A percentile compares a stretch with the other conserved stretches of the same genome.
Conservation (phyloP, 2,797 vertebrate species). For the Eurystomus glaucurus region DNA sequence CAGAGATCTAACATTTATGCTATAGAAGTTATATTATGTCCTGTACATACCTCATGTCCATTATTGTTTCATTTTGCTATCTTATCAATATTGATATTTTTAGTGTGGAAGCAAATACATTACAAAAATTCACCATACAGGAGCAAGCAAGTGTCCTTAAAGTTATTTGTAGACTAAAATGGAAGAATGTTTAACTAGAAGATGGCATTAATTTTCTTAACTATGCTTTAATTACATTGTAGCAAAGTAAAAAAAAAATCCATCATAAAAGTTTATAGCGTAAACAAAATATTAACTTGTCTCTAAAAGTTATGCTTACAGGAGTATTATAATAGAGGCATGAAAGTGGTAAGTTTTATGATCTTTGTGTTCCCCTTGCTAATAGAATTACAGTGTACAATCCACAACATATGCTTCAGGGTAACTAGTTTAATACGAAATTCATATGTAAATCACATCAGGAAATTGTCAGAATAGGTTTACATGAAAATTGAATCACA, state of each 20-base stretch:
- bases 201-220: not conserved
- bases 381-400: not conserved
- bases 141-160: not conserved
- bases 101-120: not conserved
- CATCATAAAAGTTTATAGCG: not conserved
- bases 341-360: not conserved
- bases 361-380: not conserved
- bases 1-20: not conserved
- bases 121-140: not conserved
- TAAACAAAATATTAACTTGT: not conserved
- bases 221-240: not conserved
- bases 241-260: not conserved
- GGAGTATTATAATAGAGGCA: not conserved
- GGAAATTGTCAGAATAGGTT: constrained; percentile 44
- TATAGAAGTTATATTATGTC: not conserved
- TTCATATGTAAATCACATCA: constrained; percentile 31
- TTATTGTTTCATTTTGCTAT: not conserved
- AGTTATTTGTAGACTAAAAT: not conserved
- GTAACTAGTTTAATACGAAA: constrained; percentile 16
- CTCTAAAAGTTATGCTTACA: not conserved
- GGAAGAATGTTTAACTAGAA: not conserved
- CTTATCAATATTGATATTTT: not conserved
- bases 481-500: constrained; percentile 18
- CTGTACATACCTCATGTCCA: not conserved
- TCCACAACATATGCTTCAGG: not conserved